Percentiles rank a stretch among this genome's conserved stretches.
These are phyloP conservation scores for Trichomycterus rosablanca DNA, from an alignment of 2,113 vertebrate genomes.

Conservation along the genomic window DNA sequence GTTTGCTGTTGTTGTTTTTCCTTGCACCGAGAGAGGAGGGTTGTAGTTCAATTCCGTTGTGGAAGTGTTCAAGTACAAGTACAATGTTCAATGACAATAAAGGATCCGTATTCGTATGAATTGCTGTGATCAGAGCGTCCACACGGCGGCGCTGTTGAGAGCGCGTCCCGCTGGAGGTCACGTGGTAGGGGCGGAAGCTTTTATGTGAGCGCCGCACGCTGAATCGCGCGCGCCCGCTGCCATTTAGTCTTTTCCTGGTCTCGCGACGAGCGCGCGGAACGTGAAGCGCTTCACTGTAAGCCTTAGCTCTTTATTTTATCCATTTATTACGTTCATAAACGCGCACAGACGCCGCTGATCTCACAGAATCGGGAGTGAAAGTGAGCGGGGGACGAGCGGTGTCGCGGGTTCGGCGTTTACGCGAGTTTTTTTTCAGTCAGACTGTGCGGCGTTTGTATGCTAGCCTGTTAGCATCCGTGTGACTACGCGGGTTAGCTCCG, in stretches of 20 bases:
- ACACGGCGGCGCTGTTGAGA: too few species aligned
- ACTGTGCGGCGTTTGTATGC: neutral
- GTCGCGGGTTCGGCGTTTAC: neutral
- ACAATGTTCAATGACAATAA: too few species aligned
- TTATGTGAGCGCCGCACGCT: constrained; percentile 57
- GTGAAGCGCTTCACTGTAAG: constrained; percentile 20
- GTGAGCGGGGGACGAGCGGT: too few species aligned
- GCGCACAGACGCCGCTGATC: neutral
- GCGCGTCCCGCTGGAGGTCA: constrained; percentile 42
- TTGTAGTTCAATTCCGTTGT: too few species aligned
- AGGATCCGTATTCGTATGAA: too few species aligned
- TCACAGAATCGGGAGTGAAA: too few species aligned
- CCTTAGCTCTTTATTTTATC: neutral
- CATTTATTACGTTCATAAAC: neutral
- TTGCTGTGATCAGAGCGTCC: too few species aligned
- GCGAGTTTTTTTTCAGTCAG: neutral
- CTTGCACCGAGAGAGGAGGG: too few species aligned
- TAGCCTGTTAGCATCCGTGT: neutral
- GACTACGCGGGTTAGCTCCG: neutral
- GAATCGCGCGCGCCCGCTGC: constrained; percentile 71
- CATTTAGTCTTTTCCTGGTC: constrained; percentile 69
- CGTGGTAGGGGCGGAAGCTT: constrained; percentile 72
- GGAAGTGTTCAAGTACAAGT: too few species aligned
- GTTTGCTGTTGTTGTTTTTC: too few species aligned
- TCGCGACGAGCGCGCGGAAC: constrained; percentile 58